Base-by-base conservation (phyloP, 2,888 invertebrate genomes). In the Lepidocyrtoides sp. region DNA sequence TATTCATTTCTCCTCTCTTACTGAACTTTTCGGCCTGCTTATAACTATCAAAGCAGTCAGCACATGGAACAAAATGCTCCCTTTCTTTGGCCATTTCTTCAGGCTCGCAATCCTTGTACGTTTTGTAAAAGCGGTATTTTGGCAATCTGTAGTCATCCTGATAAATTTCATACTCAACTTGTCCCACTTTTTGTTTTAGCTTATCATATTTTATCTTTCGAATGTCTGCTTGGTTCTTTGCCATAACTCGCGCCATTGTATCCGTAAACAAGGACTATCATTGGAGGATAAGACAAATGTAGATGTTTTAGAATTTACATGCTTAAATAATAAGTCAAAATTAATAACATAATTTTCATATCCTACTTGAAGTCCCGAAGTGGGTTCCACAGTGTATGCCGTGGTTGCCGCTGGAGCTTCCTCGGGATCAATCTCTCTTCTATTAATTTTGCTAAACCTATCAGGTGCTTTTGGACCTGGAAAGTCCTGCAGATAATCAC, bases 161-260 rank as follows among this genome's bases (percentile, higher is more conserved):
- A 29, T 91, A 91, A 23, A 91, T 91, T 60, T 91, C 91, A 69
- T 91, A 91, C 66, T 91, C 91, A 5, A 91, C 91, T 60, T 84
- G 88, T 8, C 83, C 88, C 7, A 83, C 83, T 36, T 91, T 91
- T 5, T 89, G 72, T 17, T 84, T 89, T 17, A 84, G 60, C 44
- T 89, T 89, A 14, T 89, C 89, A 60, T 89, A 89, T 14, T 89
- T 89, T 14, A 82, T 89, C 32, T 89, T 89, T 4, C 89, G 69
- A 54, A 89, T 69, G 36, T 89, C 89, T 4, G 89, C 89, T n/a
- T 89, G 89, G 23, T 89, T 89, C 60, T 89, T 82, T 20, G 82
- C 89, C 72, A 89, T 82, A 1, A 82, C 41, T 32, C 82, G 51
- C 7, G 89, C 54, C 89, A 89, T 82, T 7, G 81, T 81, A 26